Percentiles rank a stretch among this genome's conserved stretches.
phyloP scores from a whole-genome alignment of 2,113 vertebrate genomes.

The Mugil cephalus region DNA sequence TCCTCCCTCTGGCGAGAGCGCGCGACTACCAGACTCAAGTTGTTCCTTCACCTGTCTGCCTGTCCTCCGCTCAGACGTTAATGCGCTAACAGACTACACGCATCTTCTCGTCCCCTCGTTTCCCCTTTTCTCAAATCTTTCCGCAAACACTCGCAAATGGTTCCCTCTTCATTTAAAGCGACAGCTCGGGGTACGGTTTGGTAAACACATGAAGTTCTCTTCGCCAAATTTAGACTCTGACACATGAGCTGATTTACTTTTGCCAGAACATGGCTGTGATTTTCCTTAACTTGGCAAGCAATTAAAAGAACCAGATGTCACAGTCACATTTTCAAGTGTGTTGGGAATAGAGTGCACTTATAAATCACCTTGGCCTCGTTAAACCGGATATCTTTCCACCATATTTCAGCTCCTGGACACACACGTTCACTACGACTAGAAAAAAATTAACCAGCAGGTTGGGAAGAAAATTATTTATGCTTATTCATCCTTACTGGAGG shows the following conservation, averaged over 20 bases:
- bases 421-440: not conserved
- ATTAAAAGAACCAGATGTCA: conserved; percentile 50
- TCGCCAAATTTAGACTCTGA: conserved; percentile 26
- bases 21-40: conserved; percentile 35
- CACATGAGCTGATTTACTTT: conserved; percentile 10
- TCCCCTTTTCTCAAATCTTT: not conserved
- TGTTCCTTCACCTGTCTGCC: conserved; percentile 53
- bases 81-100: conserved; percentile 41
- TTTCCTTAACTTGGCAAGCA: conserved; percentile 22
- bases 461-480: not conserved
- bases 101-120: conserved; percentile 4
- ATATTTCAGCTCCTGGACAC: conserved; percentile 27
- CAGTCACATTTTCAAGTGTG: not conserved
- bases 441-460: not conserved
- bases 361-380: conserved; percentile 73
- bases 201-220: not conserved
- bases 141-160: not conserved
- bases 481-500: not conserved
- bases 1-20: conserved; percentile 27
- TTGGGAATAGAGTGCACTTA: conserved; percentile 44
- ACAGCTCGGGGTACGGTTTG: conserved; percentile 1
- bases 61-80: conserved; percentile 27
- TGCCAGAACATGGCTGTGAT: conserved; percentile 9
- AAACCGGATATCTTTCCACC: conserved; percentile 58
- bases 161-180: not conserved